Evolutionary conservation across 2,888 invertebrate genomes (phyloP).

Genomic region (Euplagia quadripunctaria): DNA sequence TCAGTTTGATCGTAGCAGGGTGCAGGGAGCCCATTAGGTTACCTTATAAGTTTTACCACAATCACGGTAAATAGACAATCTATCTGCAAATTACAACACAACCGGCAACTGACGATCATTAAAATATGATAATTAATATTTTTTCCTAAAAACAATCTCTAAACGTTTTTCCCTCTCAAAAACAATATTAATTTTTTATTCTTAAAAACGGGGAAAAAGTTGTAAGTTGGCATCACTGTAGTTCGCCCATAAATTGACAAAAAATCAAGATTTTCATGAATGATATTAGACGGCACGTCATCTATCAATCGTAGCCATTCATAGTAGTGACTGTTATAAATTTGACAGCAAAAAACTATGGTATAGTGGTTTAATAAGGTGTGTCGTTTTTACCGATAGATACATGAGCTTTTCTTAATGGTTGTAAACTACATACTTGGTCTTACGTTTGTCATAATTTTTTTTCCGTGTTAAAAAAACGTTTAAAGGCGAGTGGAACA

Average conservation of each 20-base stretch:
- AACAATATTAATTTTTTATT: background rate
- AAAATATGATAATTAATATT: no score
- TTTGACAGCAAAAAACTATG: background rate
- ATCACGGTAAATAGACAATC: no score
- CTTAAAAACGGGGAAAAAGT: background rate
- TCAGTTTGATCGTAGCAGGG: background rate
- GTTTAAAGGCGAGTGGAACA: background rate
- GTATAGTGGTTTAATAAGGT: background rate
- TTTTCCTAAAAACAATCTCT: background rate
- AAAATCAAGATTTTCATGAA: slow-evolving; percentile 1
- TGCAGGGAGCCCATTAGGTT: no score
- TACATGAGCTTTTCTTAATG: background rate
- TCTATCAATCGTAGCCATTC: background rate
- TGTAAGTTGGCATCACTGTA: background rate
- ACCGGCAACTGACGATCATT: no score
- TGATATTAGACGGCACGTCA: background rate
- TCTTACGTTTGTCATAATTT: background rate
- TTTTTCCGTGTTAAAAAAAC: background rate
- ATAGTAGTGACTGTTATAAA: background rate
- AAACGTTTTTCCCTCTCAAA: background rate
- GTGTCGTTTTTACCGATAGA: background rate
- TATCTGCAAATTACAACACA: no score
- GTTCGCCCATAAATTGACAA: background rate
- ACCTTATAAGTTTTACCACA: no score
- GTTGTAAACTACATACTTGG: background rate